phyloP scores from a whole-genome alignment of 2,113 vertebrate genomes.

The Limnothrissa miodon region DNA sequence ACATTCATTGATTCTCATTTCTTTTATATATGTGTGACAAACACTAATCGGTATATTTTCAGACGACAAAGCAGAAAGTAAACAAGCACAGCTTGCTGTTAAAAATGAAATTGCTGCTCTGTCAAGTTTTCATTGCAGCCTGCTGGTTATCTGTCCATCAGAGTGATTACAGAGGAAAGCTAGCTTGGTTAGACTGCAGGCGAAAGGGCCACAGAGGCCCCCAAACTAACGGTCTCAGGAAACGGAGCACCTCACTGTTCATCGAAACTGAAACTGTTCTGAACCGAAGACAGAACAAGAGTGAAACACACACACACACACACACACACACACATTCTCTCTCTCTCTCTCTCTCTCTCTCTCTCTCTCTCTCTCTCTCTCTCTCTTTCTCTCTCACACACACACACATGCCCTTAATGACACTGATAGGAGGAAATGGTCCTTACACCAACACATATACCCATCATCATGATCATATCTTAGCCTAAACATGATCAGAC shows the following conservation, averaged over 20 bases:
- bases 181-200: background rate
- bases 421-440: background rate
- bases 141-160: background rate
- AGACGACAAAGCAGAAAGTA: background rate
- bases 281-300: background rate
- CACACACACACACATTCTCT: background rate
- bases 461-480: background rate
- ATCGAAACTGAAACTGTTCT: background rate
- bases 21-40: too few species aligned
- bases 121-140: background rate
- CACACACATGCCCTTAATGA: background rate
- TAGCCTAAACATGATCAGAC: background rate
- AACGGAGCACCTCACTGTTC: background rate
- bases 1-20: too few species aligned
- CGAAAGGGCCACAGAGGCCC: background rate
- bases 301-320: background rate
- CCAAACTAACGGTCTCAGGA: background rate
- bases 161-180: background rate
- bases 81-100: background rate
- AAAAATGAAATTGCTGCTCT: background rate
- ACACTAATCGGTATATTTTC: too few species aligned
- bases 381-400: too few species aligned
- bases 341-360: too few species aligned
- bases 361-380: too few species aligned
- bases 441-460: background rate